These are phyloP conservation scores for Lethenteron camtschaticum DNA, from an alignment of 2,113 vertebrate species.

Conservation along the genomic window DNA sequence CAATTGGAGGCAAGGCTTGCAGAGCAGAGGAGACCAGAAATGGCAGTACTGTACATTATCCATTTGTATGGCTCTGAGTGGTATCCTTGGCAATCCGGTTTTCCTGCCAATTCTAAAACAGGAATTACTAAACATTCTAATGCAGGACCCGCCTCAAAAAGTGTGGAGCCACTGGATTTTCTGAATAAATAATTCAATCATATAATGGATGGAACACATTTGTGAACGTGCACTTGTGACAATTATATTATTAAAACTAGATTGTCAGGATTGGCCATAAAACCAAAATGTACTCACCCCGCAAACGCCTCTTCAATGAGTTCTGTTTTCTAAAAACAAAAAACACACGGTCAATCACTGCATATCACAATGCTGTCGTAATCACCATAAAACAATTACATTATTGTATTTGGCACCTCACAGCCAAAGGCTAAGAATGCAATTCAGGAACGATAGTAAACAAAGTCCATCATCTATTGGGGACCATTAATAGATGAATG, in stretches of 20 bases:
- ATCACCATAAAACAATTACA: not conserved
- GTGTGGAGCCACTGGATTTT: not conserved
- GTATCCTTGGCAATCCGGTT: too few relatives aligned
- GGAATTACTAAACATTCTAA: not conserved
- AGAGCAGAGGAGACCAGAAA: too few relatives aligned
- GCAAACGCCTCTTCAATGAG: slow-evolving; percentile 92
- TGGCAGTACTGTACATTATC: too few relatives aligned
- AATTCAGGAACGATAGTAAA: not conserved
- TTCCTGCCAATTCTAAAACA: too few relatives aligned
- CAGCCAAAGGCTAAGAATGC: not conserved
- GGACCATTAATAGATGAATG: too few relatives aligned
- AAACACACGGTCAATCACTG: not conserved
- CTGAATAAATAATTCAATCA: not conserved
- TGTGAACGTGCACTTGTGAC: not conserved
- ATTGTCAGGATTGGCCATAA: not conserved
- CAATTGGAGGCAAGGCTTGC: too few relatives aligned
- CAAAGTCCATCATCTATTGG: too few relatives aligned
- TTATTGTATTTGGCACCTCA: not conserved
- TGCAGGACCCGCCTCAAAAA: not conserved
- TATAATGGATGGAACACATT: not conserved
- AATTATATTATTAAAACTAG: not conserved
- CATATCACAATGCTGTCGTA: not conserved
- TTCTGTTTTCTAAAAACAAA: slow-evolving; percentile 62
- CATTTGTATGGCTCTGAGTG: too few relatives aligned
- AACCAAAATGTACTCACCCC: slow-evolving; percentile 36